Base-by-base conservation (phyloP, 2,888 invertebrate species). In the Agrochola macilenta region DNA sequence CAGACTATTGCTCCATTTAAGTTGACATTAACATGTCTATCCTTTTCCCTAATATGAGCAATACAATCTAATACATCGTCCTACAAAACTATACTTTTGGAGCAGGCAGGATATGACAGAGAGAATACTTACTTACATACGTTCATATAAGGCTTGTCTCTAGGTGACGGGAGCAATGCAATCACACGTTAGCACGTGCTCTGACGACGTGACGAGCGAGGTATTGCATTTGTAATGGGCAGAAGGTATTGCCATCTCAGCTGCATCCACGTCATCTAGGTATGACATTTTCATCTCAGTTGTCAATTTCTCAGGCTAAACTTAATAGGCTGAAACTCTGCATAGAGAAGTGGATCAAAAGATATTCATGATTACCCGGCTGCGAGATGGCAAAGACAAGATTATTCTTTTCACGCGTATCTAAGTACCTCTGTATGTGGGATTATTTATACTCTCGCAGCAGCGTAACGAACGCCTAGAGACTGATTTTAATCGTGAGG, bases 221-320 rank as follows among this genome's bases (percentile, higher is more conserved):
- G 14, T 43, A n/a, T 35, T 73, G 30, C 73, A 63, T 75, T 54
- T 63, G 43, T 73, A 54, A 75, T 63, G 30, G 12, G 11, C n/a
- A 69, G 11, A 4, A 54, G n/a, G 2, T 54, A n/a, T 35, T 35
- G n/a, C n/a, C 54, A n/a, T 20, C 23, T 23, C n/a, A 52, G 35
- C 17, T 35, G 52, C 17, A 17, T 69, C 14, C n/a, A 35, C 68
- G 35, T 35, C 35, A n/a, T 35, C 23, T 30, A 26, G 58, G 14
- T 58, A 23, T 23, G 23, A 52, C 17, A 54, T 69, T 54, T 52
- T 54, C 7, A 39, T 23, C 2, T 23, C 9, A 9, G 11, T n/a
- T 1, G n/a, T 8, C 0, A 39, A n/a, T 39, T 20, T 54, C 35
- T 39, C n/a, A 5, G 11, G 52, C n/a, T 54, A n/a, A n/a, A n/a